Conservation (phyloP, 2,113 vertebrate genomes). For the Eolophus roseicapilla region DNA sequence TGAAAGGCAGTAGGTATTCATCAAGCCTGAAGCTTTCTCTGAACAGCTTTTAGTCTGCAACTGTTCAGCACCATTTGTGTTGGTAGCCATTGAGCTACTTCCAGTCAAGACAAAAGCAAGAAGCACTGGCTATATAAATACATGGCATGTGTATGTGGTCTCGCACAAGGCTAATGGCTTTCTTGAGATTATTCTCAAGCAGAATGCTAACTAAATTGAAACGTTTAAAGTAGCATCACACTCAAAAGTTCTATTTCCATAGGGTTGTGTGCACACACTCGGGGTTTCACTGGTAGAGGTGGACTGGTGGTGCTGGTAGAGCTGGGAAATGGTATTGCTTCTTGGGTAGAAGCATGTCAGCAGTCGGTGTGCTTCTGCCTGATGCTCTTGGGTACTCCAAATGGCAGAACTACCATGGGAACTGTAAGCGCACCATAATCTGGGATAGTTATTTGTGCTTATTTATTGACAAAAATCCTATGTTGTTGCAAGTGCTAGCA, state of each 20-base stretch:
- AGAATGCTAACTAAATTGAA: not conserved
- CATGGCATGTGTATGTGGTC: not conserved
- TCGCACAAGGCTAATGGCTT: not conserved
- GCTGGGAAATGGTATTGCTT: not conserved
- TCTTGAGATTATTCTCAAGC: not conserved
- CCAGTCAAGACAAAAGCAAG: not conserved
- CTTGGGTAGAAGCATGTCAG: not conserved
- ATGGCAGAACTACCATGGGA: not conserved
- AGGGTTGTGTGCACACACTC: rapidly evolving
- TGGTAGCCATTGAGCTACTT: not conserved
- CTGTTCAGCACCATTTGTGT: not conserved
- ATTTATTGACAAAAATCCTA: not conserved
- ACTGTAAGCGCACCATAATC: not conserved
- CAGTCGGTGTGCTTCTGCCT: not conserved
- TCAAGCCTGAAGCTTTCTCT: not conserved
- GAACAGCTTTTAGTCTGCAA: not conserved
- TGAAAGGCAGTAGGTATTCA: not conserved
- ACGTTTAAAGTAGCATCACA: not conserved
- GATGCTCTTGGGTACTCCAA: not conserved
- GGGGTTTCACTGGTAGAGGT: not conserved
- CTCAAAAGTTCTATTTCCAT: not conserved
- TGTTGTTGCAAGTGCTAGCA: not conserved
- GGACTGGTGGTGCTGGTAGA: not conserved
- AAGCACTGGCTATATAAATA: not conserved
- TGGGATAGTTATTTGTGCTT: not conserved